Percentiles rank a stretch among this genome's conserved stretches.
Conservation (phyloP, 2,113 vertebrate genomes). For the Melozone crissalis region DNA sequence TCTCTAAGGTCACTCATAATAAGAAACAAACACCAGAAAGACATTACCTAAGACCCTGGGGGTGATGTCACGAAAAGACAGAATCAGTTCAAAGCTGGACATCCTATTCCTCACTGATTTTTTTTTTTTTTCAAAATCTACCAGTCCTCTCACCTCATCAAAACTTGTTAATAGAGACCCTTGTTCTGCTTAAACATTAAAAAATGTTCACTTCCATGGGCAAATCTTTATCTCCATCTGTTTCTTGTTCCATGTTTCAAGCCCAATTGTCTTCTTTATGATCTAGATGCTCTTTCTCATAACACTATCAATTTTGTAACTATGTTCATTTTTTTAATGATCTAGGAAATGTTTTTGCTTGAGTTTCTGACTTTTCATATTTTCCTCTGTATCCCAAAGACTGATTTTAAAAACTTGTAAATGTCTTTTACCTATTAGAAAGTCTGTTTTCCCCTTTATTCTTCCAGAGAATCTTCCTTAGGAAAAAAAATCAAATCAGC, state of each 20-base stretch:
- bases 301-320: neutral
- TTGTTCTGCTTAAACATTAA: neutral
- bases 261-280: conserved; percentile 16
- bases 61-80: neutral
- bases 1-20: neutral
- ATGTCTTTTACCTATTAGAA: neutral
- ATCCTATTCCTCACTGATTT: neutral
- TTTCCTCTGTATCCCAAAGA: neutral
- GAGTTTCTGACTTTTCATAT: neutral
- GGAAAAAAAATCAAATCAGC: neutral
- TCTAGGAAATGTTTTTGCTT: neutral
- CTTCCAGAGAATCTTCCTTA: neutral
- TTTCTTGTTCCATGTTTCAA: conserved; percentile 19
- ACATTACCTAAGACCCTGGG: neutral
- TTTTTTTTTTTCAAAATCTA: neutral
- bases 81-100: neutral
- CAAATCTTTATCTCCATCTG: conserved; percentile 35
- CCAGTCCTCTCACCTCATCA: conserved; percentile 24
- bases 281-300: conserved; percentile 8
- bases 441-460: neutral
- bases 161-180: conserved; percentile 4
- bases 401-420: neutral
- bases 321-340: conserved; percentile 31
- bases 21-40: neutral
- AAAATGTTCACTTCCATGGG: conserved; percentile 12